A percentile compares a stretch with the other conserved stretches of the same genome.
Evolutionary conservation across 2,113 vertebrate species (phyloP).

Genomic region (Tenrec ecaudatus): DNA sequence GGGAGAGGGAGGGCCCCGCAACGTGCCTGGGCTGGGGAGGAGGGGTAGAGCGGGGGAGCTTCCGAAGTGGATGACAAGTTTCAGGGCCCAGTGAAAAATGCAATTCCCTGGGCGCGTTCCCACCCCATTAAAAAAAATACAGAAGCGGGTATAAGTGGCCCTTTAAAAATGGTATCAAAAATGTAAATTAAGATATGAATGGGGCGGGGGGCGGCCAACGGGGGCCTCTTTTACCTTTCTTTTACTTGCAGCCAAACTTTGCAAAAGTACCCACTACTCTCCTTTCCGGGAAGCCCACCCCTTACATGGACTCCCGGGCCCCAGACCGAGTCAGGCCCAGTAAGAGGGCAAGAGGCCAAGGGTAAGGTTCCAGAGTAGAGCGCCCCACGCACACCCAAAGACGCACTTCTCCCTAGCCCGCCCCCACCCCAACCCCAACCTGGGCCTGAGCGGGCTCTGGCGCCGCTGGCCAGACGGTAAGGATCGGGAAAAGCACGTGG

Average conservation of each 20-base stretch:
- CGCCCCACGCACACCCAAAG: not conserved
- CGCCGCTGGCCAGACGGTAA: not conserved
- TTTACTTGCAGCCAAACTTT: conserved; percentile 74
- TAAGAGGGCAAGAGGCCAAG: conserved; percentile 50
- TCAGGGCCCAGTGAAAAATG: conserved; percentile 71
- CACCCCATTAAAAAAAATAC: conserved; percentile 33
- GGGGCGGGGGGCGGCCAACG: not conserved
- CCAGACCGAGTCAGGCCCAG: not conserved
- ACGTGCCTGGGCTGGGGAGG: conserved; percentile 69
- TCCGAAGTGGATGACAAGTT: conserved; percentile 80
- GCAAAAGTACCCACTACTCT: conserved; percentile 61
- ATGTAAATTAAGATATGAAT: conserved; percentile 47
- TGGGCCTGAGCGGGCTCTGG: conserved; percentile 42
- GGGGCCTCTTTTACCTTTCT: conserved; percentile 38
- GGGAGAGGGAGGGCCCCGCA: conserved; percentile 79
- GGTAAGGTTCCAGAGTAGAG: not conserved
- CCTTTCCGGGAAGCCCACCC: conserved; percentile 17
- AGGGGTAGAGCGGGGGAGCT: conserved; percentile 38
- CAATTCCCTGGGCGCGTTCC: conserved; percentile 45
- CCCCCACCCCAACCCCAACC: conserved; percentile 62
- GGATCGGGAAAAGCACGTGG: conserved; percentile 70
- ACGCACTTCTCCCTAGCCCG: conserved; percentile 16
- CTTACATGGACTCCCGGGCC: not conserved
- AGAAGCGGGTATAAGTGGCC: conserved; percentile 14
- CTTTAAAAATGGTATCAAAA: conserved; percentile 61